A percentile compares a stretch with the other conserved stretches of the same genome.
phyloP scores from a whole-genome alignment of 1,140 invertebrate species.

The Drosophila insularis region DNA sequence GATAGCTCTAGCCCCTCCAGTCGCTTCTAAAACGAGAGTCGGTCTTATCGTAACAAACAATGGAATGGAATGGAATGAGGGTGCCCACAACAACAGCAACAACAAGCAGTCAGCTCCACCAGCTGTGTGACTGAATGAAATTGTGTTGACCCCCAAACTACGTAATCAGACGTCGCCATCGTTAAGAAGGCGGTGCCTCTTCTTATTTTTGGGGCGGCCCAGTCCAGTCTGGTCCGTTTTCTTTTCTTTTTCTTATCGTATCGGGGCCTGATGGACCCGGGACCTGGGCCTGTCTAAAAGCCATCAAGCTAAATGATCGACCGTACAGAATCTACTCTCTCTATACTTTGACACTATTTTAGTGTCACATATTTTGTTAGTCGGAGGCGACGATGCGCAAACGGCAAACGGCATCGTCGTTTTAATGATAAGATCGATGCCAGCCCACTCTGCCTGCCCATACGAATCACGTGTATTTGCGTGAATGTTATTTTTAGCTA shows the following conservation, averaged over 20 bases:
- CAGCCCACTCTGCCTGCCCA: not conserved
- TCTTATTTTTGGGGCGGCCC: not conserved
- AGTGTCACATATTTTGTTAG: slow-evolving; percentile 15
- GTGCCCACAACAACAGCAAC: not conserved
- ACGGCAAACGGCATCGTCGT: not conserved
- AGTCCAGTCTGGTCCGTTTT: not conserved
- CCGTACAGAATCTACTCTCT: not conserved
- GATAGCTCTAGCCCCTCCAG: slow-evolving; percentile 12
- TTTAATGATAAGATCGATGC: not conserved
- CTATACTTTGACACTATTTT: not conserved
- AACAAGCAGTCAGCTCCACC: not conserved
- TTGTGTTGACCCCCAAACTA: slow-evolving; percentile 33
- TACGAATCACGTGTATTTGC: slow-evolving; percentile 11
- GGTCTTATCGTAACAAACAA: slow-evolving; percentile 13
- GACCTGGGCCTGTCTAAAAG: slow-evolving; percentile 22
- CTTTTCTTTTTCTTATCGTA: slow-evolving; percentile 15
- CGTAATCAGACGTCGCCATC: slow-evolving; percentile 8
- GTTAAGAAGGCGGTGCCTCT: not conserved
- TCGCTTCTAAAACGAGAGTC: too few species aligned
- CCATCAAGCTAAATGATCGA: not conserved
- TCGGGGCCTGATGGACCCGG: slow-evolving; percentile 45
- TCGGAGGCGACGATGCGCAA: slow-evolving; percentile 35
- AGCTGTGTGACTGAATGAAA: slow-evolving; percentile 1
- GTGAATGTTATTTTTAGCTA: slow-evolving; percentile 4
- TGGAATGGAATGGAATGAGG: not conserved